Percentiles rank a stretch among this genome's conserved stretches.
These are phyloP conservation scores for Coregonus ussuriensis DNA, from an alignment of 2,797 vertebrate genomes.

Conservation along the genomic window DNA sequence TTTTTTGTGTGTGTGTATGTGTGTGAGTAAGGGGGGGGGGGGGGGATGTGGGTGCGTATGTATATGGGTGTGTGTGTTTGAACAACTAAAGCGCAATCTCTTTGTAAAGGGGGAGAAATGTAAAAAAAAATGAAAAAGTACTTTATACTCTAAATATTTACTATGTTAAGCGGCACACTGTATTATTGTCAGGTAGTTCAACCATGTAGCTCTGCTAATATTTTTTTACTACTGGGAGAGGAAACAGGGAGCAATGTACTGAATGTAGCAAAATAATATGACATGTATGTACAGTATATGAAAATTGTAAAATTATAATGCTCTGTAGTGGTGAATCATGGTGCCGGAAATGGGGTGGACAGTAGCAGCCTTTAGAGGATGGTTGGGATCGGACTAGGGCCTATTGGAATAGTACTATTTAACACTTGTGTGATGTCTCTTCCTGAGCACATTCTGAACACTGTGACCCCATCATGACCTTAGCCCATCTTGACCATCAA, in stretches of 20 bases:
- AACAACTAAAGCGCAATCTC: slow-evolving; percentile 72
- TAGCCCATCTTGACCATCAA: neutral
- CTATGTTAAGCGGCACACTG: slow-evolving; percentile 52
- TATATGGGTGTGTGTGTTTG: slow-evolving; percentile 42
- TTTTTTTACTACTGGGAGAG: slow-evolving; percentile 58
- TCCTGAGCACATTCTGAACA: neutral
- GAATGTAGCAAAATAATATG: slow-evolving; percentile 73
- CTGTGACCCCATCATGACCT: neutral
- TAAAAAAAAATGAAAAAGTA: slow-evolving; percentile 20
- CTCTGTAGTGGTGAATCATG: slow-evolving; percentile 27
- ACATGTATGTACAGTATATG: slow-evolving; percentile 57
- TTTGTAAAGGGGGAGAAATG: slow-evolving; percentile 56
- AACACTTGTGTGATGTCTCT: neutral
- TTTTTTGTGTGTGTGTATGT: slow-evolving; percentile 30
- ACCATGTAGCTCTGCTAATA: slow-evolving; percentile 68
- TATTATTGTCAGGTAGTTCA: slow-evolving; percentile 73
- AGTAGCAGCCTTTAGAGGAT: slow-evolving; percentile 50
- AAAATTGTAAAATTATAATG: slow-evolving; percentile 30
- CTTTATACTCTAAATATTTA: slow-evolving; percentile 59
- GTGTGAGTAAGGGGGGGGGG: slow-evolving; percentile 16
- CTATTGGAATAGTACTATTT: neutral
- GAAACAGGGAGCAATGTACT: slow-evolving; percentile 52
- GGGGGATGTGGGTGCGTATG: slow-evolving; percentile 11
- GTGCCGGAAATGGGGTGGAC: slow-evolving; percentile 8
- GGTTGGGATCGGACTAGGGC: neutral